phyloP scores from a whole-genome alignment of 2,797 vertebrate species.

The Mormyrus hasselquistii region DNA sequence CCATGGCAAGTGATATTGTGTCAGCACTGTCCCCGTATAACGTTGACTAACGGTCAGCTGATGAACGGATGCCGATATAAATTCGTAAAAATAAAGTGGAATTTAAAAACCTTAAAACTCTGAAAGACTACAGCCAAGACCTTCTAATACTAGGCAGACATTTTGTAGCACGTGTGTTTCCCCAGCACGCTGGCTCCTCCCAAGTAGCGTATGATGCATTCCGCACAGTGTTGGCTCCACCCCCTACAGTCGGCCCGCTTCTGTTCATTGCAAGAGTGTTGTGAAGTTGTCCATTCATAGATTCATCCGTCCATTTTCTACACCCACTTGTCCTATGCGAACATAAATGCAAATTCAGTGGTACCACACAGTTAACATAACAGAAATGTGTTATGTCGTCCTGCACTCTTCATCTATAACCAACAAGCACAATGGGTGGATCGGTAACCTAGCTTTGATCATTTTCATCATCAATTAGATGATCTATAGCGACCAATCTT shows the following conservation, averaged over 20 bases:
- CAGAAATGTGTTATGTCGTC: background rate
- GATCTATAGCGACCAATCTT: background rate
- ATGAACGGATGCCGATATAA: background rate
- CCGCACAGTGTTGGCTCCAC: background rate
- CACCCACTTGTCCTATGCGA: background rate
- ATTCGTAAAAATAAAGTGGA: background rate
- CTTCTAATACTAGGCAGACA: slow-evolving; percentile 36
- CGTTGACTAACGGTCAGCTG: no score
- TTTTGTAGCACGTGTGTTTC: slow-evolving; percentile 58
- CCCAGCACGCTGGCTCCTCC: background rate
- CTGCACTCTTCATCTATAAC: background rate
- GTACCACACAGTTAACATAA: background rate
- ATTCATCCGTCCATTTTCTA: background rate
- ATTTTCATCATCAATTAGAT: background rate
- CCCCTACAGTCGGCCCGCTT: slow-evolving; percentile 14
- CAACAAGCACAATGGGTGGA: background rate
- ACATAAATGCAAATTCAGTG: background rate
- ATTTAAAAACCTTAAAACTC: background rate
- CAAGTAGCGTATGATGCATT: slow-evolving; percentile 4
- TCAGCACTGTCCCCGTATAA: background rate
- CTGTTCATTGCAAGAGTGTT: background rate
- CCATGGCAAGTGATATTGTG: slow-evolving; percentile 51
- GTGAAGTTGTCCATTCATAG: background rate
- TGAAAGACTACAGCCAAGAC: slow-evolving; percentile 18
- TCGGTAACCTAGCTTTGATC: background rate